These are phyloP conservation scores for Dione juno DNA, from an alignment of 2,888 invertebrate genomes.

Conservation along the genomic window DNA sequence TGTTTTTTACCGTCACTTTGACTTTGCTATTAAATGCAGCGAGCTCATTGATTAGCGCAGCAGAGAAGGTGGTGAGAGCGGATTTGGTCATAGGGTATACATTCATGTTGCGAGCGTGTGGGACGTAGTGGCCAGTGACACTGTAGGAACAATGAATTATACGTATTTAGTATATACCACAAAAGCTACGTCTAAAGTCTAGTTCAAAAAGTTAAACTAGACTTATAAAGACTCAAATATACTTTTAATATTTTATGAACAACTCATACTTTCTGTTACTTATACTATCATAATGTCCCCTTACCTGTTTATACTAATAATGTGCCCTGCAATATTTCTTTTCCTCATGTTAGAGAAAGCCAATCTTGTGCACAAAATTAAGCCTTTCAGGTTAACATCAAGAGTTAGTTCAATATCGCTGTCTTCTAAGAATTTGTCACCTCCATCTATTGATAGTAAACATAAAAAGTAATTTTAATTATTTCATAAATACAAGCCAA, in stretches of 20 bases:
- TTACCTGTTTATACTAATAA: constrained; percentile 4
- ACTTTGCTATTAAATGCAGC: neutral
- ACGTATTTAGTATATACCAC: neutral
- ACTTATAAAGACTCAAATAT: too few species aligned
- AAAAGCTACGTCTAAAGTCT: too few species aligned
- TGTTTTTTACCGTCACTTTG: neutral
- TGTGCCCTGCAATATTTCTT: neutral
- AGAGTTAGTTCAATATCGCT: neutral
- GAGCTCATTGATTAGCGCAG: neutral
- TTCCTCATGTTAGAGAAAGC: neutral
- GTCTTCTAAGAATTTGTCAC: neutral
- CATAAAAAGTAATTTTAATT: neutral
- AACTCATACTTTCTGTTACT: too few species aligned
- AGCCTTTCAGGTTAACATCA: neutral
- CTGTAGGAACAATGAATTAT: neutral
- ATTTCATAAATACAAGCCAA: neutral
- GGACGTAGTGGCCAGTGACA: neutral
- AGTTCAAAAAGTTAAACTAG: too few species aligned
- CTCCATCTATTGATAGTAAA: neutral
- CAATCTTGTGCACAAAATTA: constrained; percentile 3
- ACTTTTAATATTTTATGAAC: too few species aligned
- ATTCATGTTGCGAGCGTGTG: neutral
- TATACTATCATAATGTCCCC: too few species aligned
- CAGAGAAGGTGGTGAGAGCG: neutral
- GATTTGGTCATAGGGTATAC: neutral